Evolutionary conservation across 2,797 vertebrate genomes (phyloP), one percentile per base, ranked within the genome.

Genomic region (Mormyrops boulengeri): DNA sequence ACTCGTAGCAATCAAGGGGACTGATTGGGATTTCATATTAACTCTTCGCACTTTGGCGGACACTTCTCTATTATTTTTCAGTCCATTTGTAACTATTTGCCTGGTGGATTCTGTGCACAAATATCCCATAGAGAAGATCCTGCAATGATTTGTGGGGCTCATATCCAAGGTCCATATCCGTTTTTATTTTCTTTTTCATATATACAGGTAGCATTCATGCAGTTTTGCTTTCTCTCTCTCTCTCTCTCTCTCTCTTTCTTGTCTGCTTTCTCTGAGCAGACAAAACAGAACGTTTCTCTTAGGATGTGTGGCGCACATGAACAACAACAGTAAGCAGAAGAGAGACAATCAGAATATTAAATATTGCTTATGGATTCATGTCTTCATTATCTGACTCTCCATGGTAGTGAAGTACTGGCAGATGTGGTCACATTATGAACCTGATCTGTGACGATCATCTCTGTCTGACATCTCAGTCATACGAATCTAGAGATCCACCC

Each of bases 11-110:
- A 95, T 96, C 94, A 96, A 94, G 91, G 92, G 82, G 85, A 89
- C 94, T 95, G 94, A 95, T 96, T 95, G 93, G 95, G 94, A 95
- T 95, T 95, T 95, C 93, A 93, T 91, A 92, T 92, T 90, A 92
- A 91, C 87, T 2, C 55, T 30, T 66, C 22, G 84, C 91, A 94
- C 94, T 90, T 1, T 94, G 94, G 94, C 91, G 86, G 84, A 57
- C 89, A 89, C 90, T 87, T 44, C 19, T 19, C 19, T 12, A 0
- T 86, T 9, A 19, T 30, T 19, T 52, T 34, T 38, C 14, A 30
- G 17, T 52, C 26, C 12, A 2, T 77, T 55, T 49, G 11, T 73
- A 34, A 53, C 57, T 19, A 2, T 38, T 73, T 19, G 49, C 17
- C 47, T 53, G 11, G 26, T 34, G 44, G 57, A 12, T 2, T 19